Evolutionary conservation across 1,140 invertebrate genomes (phyloP), one percentile per base, ranked within the genome.

Genomic region (Pogonomyrmex barbatus): DNA sequence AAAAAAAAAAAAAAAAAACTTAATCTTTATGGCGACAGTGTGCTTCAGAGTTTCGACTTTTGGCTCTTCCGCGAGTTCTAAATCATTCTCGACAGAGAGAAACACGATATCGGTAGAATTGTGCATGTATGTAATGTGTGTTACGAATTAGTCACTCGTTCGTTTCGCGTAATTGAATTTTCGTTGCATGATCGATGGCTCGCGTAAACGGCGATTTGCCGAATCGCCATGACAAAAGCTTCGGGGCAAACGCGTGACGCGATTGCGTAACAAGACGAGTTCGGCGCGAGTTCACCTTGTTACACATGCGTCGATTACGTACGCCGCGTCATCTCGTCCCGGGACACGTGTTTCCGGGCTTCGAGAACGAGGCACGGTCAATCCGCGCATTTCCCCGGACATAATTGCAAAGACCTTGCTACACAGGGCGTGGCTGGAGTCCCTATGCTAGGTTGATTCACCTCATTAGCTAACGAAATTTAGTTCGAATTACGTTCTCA

Each of bases 391-490:
- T 65, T 78, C 30, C 24, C 52, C 50, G 70, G 17, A 65, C 58
- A 56, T 87, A 70, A 81, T 84, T 87, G 62, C 73, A 78, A 42
- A 60, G 88, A 81, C 78, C 84, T 54, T 24, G 73, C 62, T 45
- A n/a, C 33, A 33, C 1, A 50, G 52, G 73, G 58, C 33, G 88
- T 70, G 84, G 84, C 65, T 12, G 12, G 39, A 56, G 36, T 3
- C 5, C 73, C 52, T 87, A 54, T 24, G 56, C 50, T 71, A 78
- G 70, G 70, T 81, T 63, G 75, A 88, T 91, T 91, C 88, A 87
- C 87, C 77, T 91, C 89, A 85, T 91, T 89, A 87, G 10, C 14
- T 54, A 24, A 10, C 79, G 70, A 60, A 87, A 90, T 89, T 87
- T 60, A 62, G 52, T 56, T 62, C 54, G 12, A 68, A 50, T 77